phyloP scores from a whole-genome alignment of 2,888 invertebrate genomes.

The Drosophila mercatorum region DNA sequence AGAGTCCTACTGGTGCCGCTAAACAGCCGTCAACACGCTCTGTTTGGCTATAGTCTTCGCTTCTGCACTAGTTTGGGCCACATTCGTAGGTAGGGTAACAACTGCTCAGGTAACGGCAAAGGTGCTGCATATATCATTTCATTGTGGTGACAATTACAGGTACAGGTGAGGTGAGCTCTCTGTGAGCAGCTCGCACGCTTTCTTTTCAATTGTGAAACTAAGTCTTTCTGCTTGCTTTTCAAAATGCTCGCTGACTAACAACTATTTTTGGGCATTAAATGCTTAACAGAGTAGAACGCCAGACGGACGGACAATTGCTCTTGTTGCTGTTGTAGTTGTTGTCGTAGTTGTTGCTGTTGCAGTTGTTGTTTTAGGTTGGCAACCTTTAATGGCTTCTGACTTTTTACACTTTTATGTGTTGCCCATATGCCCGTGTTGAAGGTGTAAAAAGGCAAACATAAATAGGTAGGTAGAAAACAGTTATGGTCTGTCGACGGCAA shows the following conservation, averaged over 20 bases:
- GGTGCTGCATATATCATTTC: conserved; percentile 24
- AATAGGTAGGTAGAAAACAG: conserved; percentile 71
- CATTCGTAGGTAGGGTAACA: not conserved
- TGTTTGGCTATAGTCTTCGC: conserved; percentile 20
- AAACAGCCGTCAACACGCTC: conserved; percentile 27
- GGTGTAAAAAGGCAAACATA: conserved; percentile 73
- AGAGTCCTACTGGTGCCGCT: conserved; percentile 13
- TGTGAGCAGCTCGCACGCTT: conserved; percentile 65
- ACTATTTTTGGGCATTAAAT: conserved; percentile 67
- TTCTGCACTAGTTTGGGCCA: conserved; percentile 2
- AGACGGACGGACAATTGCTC: conserved; percentile 26
- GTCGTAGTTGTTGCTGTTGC: conserved; percentile 18
- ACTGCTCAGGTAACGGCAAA: conserved; percentile 10
- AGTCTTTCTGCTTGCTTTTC: conserved; percentile 32
- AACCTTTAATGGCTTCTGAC: conserved; percentile 77
- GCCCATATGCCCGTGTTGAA: conserved; percentile 46
- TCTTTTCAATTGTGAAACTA: conserved; percentile 65
- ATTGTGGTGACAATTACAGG: conserved; percentile 45
- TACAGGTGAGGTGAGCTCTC: conserved; percentile 35
- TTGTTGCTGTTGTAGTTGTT: conserved; percentile 43
- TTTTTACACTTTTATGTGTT: conserved; percentile 72
- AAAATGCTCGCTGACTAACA: conserved; percentile 37
- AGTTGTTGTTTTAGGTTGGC: conserved; percentile 43
- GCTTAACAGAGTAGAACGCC: conserved; percentile 75
- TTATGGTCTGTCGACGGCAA: conserved; percentile 75